A percentile compares a stretch with the other conserved stretches of the same genome.
phyloP scores from a whole-genome alignment of 1,140 invertebrate genomes.

The Pemphigus obesinymphae region DNA sequence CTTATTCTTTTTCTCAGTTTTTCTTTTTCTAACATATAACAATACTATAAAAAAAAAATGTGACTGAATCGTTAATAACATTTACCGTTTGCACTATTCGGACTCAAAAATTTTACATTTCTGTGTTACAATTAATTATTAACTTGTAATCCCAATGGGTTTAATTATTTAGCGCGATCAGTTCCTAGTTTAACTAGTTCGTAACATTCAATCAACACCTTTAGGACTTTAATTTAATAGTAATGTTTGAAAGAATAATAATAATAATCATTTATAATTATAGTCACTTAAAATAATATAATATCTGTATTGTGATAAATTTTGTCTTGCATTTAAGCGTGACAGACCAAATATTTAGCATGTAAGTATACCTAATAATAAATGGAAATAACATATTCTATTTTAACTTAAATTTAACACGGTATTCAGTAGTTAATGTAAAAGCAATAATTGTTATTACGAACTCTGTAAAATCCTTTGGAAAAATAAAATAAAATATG shows the following conservation, averaged over 20 bases:
- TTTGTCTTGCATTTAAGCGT: constrained; percentile 37
- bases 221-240: constrained; percentile 27
- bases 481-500: background rate
- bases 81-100: constrained; percentile 13
- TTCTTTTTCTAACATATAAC: background rate
- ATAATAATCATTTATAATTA: constrained; percentile 8
- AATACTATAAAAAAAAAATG: constrained; percentile 20
- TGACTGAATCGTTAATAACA: constrained; percentile 25
- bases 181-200: constrained; percentile 42
- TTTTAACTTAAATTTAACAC: constrained; percentile 35
- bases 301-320: constrained; percentile 35
- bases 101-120: constrained; percentile 23
- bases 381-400: constrained; percentile 14
- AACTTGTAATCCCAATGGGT: constrained; percentile 8
- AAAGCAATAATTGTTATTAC: constrained; percentile 39
- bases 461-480: background rate
- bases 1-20: background rate
- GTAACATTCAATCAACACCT: constrained; percentile 41
- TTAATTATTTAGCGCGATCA: constrained; percentile 31
- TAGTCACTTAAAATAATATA: constrained; percentile 24
- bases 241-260: constrained; percentile 30
- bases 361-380: constrained; percentile 29
- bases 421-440: constrained; percentile 35
- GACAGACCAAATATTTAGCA: constrained; percentile 40
- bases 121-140: constrained; percentile 21